Evolutionary conservation across 2,888 invertebrate species (phyloP), one percentile per base, ranked within the genome.

Genomic region (Cosmopolites sordidus): DNA sequence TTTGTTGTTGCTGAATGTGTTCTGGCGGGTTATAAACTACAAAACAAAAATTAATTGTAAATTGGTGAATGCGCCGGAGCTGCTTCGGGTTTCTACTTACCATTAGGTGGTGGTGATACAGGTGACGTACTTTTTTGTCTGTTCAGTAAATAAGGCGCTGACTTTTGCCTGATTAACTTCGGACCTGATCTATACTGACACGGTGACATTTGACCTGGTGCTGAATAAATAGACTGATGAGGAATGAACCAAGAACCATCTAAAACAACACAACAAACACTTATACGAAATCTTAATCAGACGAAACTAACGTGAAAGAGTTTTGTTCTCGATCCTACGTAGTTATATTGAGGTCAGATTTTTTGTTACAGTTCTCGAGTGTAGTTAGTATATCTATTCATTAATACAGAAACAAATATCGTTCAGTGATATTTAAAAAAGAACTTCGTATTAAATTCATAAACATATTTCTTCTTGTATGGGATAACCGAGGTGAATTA

Each of bases 191-290:
- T 65, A 56, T 68, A 71, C 53, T 69, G 69, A 49, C 69, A 70
- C 16, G 67, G 63, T 3, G 69, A 64, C 57, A 74, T 61, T 50
- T 73, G 70, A 2, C 70, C 66, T 9, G 71, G 69, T 2, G 73
- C 60, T 22, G 73, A 69, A 58, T 74, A 74, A 54, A 74, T 71
- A 4, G 73, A 64, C 61, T 75, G 75, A 61, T 75, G 75, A 11
- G 75, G 75, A 33, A 76, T 66, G 53, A 75, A 73, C 74, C 75
- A 75, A 6, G 75, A 73, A 27, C 75, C 73, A 65, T 75, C 75
- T 76, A 60, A 46, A 58, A 51, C 22, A 22, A 22, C n/a, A n/a
- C n/a, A n/a, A n/a, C n/a, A n/a, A n/a, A n/a, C n/a, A n/a, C n/a
- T n/a, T n/a, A n/a, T n/a, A n/a, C n/a, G n/a, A n/a, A n/a, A n/a